Base-by-base conservation (phyloP, 2,888 invertebrate genomes). In the Drosophila recens region DNA sequence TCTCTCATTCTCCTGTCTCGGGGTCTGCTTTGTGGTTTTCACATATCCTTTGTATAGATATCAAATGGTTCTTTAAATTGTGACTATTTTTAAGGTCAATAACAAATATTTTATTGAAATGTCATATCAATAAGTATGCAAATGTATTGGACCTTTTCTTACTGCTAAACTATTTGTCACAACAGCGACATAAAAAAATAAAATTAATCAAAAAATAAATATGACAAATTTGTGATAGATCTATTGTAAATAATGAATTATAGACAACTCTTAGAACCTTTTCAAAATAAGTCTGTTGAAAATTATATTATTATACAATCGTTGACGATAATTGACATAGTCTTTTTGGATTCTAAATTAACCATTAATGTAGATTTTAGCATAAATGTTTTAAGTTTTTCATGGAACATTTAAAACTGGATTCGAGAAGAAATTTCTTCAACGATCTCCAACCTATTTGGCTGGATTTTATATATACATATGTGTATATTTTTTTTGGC, bases 51-150 rank as follows among this genome's bases (percentile, higher is more conserved):
- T 42, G 34, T 11, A 68, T 10, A 17, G 34, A 51, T n/a, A 20
- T 17, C 11, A 49, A 48, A 17, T 53, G 56, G 9, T 0, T 4
- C 40, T 51, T 38, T 49, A 17, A 70, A 70, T 40, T 57, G 42
- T 11, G 30, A 27, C 51, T 27, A 63, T 52, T 63, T 10, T 20
- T 43, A 62, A 62, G 36, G 45, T 46, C n/a, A 45, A 58, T 38
- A n/a, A 10, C 11, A 36, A 40, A 69, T 54, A 56, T 56, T 54
- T 51, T 36, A 57, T 66, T 57, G 57, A 40, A 48, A n/a, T 38
- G n/a, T 13, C 23, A 36, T 27, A 36, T 15, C n/a, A 43, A 45
- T 36, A 62, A 46, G 48, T 42, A 40, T 33, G 15, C 9, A 63
- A 62, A 38, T 53, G 1, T 5, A 15, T 27, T 30, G 27, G 3